Evolutionary conservation across 2,113 vertebrate species (phyloP), one percentile per base, ranked within the genome.

Genomic region (Oryzias curvinotus): DNA sequence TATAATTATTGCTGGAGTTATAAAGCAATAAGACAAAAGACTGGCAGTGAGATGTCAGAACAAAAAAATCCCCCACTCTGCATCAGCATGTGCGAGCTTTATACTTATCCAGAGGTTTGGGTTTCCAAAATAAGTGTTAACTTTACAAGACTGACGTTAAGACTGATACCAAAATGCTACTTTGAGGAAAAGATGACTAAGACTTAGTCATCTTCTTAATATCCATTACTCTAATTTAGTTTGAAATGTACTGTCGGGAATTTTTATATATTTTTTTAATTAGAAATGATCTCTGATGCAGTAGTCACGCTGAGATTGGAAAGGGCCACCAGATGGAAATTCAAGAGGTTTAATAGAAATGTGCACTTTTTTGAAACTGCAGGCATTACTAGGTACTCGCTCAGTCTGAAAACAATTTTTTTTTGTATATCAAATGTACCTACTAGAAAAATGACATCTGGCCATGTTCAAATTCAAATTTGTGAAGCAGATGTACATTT

Each of bases 1-100:
- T 62, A 69, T 17, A 44, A 57, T 73, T 81, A 82, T 81, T 85
- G 73, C 65, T 81, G 30, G 68, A 68, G 72, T 78, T 62, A 79
- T 81, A 83, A 81, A 73, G 71, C 26, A 51, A 49, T 71, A 67
- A 59, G 73, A 48, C 17, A 30, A 16, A 53, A 77, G 16, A 80
- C 75, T 86, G 83, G 61, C 68, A 79, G 73, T 74, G 66, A 80
- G 54, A 50, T 18, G 57, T 65, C 18, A 23, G 26, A 26, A 36
- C 10, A 14, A 52, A 28, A 42, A 73, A 70, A 54, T 25, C 65
- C 65, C 64, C 75, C 84, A 87, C 80, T 70, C 65, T 81, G 78
- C 78, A 83, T 84, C 73, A 82, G 63, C 49, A 56, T 23, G 43
- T 54, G 65, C 61, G 57, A 56, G 50, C 66, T 21, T 19, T 72